Base-by-base conservation (phyloP, 2,113 vertebrate genomes). In the Nematolebias whitei region DNA sequence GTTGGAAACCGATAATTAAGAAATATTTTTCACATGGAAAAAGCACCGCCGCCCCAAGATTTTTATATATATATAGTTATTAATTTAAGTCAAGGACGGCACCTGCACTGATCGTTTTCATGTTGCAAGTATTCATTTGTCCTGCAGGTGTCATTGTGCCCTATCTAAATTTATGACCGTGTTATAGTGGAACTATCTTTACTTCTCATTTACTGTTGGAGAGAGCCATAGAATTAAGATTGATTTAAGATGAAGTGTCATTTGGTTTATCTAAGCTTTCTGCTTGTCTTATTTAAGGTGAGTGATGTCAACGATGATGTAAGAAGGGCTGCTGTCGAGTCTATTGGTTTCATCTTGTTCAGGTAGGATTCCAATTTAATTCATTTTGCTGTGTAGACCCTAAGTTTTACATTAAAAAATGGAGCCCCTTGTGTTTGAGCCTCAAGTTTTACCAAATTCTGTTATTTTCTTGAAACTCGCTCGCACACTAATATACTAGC, bases 221-320 rank as follows among this genome's bases (percentile, higher is more conserved):
- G n/a, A n/a, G n/a, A 2, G 1, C 16, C 18, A 12, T 12, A 64
- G 45, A 1, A 40, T 71, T 19, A 15, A 4, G 6, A 32, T 38
- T 54, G 49, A 12, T 64, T 62, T 7, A 54, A 18, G 9, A 2
- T 26, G 12, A 14, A 24, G 48, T 24, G 8, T 54, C 2, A 0
- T 3, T 12, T 29, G 18, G 1, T 40, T 80, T 26, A 40, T 52
- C 16, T 74, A 26, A 43, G 12, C 59, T 0, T 5, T 55, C 0
- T 71, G 5, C 14, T 67, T 72, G 16, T 56, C 12, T 74, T 29
- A 4, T 7, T 81, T 26, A 80, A 99, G 98, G 97, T 99, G 59
- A 99, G 98, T 18, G 98, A 99, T 38, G 98, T 99, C 70, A 99
- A 99, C 8, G 98, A 99, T 52, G 97, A 99, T 0, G 98, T 99